These are phyloP conservation scores for Prionailurus bengalensis DNA, from an alignment of 2,113 vertebrate genomes.

Conservation along the genomic window DNA sequence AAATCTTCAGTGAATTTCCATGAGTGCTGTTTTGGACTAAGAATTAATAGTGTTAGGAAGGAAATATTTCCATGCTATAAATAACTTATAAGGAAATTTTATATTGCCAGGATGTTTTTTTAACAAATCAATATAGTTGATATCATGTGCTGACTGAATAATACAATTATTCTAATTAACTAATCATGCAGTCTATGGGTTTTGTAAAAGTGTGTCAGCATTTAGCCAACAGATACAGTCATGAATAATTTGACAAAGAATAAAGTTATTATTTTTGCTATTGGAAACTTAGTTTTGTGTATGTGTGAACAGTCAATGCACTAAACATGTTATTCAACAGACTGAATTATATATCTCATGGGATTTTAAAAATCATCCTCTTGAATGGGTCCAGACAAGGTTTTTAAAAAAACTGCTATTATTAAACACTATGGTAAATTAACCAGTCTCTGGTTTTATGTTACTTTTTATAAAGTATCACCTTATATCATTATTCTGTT, in stretches of 20 bases:
- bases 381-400: neutral
- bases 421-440: neutral
- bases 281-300: constrained; percentile 21
- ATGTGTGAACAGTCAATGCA: neutral
- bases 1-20: constrained; percentile 47
- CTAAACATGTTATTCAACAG: neutral
- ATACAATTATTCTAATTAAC: constrained; percentile 19
- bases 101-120: constrained; percentile 34
- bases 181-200: neutral
- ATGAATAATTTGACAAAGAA: constrained; percentile 19
- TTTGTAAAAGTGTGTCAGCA: neutral
- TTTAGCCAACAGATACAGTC: constrained; percentile 6
- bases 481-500: constrained; percentile 2
- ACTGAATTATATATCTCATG: neutral
- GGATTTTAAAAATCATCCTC: constrained; percentile 10
- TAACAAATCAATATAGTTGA: neutral
- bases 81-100: constrained; percentile 26
- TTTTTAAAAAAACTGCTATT: neutral
- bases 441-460: neutral
- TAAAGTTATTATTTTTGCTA: neutral
- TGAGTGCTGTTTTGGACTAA: constrained; percentile 54
- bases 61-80: constrained; percentile 35
- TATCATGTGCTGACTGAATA: neutral
- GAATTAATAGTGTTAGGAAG: neutral
- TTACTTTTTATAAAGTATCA: constrained; percentile 16